phyloP scores from a whole-genome alignment of 2,888 invertebrate genomes.

The Xanthia icteritia region DNA sequence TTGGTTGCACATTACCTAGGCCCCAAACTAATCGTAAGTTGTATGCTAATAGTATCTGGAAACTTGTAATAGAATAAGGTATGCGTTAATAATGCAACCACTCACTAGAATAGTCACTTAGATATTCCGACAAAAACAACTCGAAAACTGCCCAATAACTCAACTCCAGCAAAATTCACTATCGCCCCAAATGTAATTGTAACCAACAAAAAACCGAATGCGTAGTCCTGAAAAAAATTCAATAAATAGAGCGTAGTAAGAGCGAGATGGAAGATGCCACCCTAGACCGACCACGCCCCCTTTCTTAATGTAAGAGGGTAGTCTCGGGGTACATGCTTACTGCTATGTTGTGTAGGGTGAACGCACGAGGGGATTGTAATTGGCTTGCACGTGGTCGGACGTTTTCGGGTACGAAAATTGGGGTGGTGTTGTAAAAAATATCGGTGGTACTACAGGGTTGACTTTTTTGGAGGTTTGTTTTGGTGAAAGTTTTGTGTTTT shows the following conservation, averaged over 20 bases:
- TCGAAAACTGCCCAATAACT: conserved; percentile 1
- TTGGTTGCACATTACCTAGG: not conserved
- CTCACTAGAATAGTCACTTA: not conserved
- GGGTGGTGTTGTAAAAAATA: conserved; percentile 59
- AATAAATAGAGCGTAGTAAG: conserved; percentile 61
- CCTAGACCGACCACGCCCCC: conserved; percentile 80
- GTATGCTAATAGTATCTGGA: not conserved
- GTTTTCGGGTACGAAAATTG: conserved; percentile 69
- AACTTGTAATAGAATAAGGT: not conserved
- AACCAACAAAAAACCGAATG: conserved; percentile 58
- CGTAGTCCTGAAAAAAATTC: conserved; percentile 61
- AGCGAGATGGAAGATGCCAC: conserved; percentile 77
- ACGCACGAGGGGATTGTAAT: conserved; percentile 76
- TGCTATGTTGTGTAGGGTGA: conserved; percentile 73
- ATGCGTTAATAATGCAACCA: not conserved
- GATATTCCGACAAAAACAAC: conserved; percentile 12
- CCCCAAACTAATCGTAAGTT: not conserved
- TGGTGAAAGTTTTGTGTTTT: conserved; percentile 1
- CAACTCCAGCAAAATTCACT: conserved; percentile 21
- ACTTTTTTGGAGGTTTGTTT: conserved; percentile 27
- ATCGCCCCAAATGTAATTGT: conserved; percentile 5
- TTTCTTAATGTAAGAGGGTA: conserved; percentile 78
- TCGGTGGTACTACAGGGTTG: conserved; percentile 13
- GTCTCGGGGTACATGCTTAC: conserved; percentile 73
- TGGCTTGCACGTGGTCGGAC: conserved; percentile 76